Evolutionary conservation across 1,140 invertebrate genomes (phyloP).

Genomic region (Bombus picipes): DNA sequence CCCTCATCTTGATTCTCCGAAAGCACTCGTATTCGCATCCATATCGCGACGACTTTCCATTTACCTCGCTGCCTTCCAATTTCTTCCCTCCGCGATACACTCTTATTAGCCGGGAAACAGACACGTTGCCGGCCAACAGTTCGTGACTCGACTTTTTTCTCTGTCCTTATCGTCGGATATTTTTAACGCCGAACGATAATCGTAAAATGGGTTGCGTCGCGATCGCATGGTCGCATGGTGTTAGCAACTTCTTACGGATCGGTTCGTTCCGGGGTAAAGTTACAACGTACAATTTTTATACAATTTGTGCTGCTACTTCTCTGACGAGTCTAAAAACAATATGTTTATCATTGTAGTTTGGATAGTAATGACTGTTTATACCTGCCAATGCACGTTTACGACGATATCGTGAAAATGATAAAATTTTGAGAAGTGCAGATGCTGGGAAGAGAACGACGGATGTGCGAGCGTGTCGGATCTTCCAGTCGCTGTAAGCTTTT

Average conservation of each 20-base stretch:
- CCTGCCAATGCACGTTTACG: too few relatives aligned
- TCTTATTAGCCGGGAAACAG: constrained; percentile 37
- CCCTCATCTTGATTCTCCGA: constrained; percentile 34
- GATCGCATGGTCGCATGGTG: neutral
- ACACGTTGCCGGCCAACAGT: constrained; percentile 23
- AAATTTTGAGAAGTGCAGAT: too few relatives aligned
- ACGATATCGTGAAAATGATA: too few relatives aligned
- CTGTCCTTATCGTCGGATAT: neutral
- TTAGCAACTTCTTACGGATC: neutral
- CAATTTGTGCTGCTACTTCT: too few relatives aligned
- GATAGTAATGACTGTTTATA: too few relatives aligned
- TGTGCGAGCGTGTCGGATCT: too few relatives aligned
- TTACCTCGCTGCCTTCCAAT: constrained; percentile 18
- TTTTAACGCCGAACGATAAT: neutral
- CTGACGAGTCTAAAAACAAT: too few relatives aligned
- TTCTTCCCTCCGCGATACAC: constrained; percentile 27
- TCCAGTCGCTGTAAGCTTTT: too few relatives aligned
- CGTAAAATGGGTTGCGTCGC: neutral
- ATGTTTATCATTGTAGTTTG: too few relatives aligned
- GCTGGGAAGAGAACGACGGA: too few relatives aligned
- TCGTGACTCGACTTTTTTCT: constrained; percentile 35
- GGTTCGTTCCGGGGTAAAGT: too few relatives aligned
- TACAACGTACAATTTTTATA: too few relatives aligned
- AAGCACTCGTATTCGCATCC: constrained; percentile 35
- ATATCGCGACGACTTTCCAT: constrained; percentile 18